phyloP scores from a whole-genome alignment of 2,888 invertebrate genomes.

The Halictus quadricinctus region DNA sequence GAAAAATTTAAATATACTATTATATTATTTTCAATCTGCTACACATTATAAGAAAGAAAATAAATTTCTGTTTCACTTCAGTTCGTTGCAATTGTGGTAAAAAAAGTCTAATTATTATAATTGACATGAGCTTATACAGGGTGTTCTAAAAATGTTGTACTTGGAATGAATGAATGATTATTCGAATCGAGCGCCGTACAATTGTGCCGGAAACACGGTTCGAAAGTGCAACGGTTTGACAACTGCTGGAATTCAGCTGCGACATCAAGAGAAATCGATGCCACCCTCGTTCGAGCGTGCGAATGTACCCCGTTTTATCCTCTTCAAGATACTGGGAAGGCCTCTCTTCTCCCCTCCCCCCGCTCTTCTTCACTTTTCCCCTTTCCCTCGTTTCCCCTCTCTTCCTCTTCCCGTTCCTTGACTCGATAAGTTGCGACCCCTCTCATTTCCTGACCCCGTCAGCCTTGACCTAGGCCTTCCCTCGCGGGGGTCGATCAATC shows the following conservation, averaged over 20 bases:
- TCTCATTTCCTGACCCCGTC: conserved; percentile 71
- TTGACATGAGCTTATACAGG: no score
- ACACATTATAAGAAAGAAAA: no score
- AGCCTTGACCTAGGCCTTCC: conserved; percentile 76
- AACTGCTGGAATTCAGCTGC: conserved; percentile 4
- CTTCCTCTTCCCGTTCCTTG: not conserved
- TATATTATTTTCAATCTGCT: no score
- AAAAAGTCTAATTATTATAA: no score
- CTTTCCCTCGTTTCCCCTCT: not conserved
- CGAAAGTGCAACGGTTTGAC: not conserved
- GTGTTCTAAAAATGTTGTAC: no score
- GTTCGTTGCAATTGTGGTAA: no score
- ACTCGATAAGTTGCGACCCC: conserved; percentile 58
- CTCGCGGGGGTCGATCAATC: conserved; percentile 65
- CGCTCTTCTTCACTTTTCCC: not conserved
- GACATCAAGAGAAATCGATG: conserved; percentile 35
- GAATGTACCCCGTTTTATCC: conserved; percentile 50
- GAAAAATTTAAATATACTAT: no score
- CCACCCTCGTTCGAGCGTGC: conserved; percentile 23
- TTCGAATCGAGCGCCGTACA: not conserved
- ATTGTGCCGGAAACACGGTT: not conserved
- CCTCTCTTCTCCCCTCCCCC: conserved; percentile 4
- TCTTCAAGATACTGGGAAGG: conserved; percentile 32
- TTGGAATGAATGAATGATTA: no score
- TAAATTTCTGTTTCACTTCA: no score